phyloP scores from a whole-genome alignment of 2,797 vertebrate species.

The Phrynocephalus guinanensis region DNA sequence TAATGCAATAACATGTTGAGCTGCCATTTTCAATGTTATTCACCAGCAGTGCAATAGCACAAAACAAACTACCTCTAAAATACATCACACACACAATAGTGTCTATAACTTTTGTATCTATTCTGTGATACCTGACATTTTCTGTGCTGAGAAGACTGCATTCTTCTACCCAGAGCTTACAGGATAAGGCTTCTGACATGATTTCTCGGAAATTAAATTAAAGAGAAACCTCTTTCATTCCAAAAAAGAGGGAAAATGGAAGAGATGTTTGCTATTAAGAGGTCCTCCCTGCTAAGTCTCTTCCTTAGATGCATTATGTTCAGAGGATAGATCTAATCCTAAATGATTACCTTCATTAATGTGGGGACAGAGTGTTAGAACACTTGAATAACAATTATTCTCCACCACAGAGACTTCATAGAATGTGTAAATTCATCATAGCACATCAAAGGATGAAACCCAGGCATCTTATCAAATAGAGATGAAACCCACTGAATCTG shows the following conservation, averaged over 20 bases:
- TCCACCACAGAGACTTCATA: conserved; percentile 16
- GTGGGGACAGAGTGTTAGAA: neutral
- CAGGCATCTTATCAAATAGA: neutral
- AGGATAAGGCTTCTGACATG: neutral
- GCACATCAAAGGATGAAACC: conserved; percentile 12
- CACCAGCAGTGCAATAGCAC: neutral
- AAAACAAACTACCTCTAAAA: conserved; percentile 2
- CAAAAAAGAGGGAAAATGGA: neutral
- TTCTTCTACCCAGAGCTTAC: neutral
- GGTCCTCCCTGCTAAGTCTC: neutral
- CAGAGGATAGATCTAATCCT: conserved; percentile 15
- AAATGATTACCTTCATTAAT: conserved; percentile 36
- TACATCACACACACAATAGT: neutral
- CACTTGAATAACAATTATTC: conserved; percentile 8
- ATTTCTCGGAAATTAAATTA: neutral
- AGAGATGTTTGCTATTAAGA: conserved; percentile 1
- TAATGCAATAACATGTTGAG: conserved; percentile 16
- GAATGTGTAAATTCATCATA: conserved; percentile 6
- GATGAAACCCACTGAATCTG: neutral
- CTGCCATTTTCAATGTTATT: neutral
- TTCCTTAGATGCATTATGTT: neutral
- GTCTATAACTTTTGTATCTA: neutral
- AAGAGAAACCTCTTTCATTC: neutral
- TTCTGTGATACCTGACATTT: neutral
- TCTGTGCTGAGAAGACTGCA: neutral